Base-by-base conservation (phyloP, 2,797 vertebrate genomes). In the Hydrophis major region DNA sequence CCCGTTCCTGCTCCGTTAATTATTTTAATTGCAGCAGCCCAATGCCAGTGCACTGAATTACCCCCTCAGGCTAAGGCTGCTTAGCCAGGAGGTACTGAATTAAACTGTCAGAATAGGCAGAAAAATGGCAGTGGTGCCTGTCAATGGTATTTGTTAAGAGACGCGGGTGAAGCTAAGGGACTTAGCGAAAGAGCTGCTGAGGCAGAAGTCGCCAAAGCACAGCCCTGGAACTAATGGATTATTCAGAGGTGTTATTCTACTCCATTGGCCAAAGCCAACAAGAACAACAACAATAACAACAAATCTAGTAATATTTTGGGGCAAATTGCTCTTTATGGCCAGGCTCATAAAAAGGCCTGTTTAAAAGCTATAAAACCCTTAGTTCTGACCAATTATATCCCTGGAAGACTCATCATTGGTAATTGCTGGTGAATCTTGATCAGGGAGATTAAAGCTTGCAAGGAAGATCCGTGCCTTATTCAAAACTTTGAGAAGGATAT, bases 11-110 rank as follows among this genome's bases (percentile, higher is more conserved):
- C 97, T 97, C 97, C 97, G 98, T 98, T 98, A 98, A 99, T 98
- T 98, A 98, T 98, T 98, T 98, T 99, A 98, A 99, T 99, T 99
- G 98, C 98, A 97, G 98, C 96, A 96, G 96, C 96, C 97, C 97
- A 97, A 98, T 98, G 98, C 98, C 98, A 98, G 98, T 98, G 98
- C 98, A 98, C 98, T 97, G 97, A 98, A 98, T 98, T 98, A 98
- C 97, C 98, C 98, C 97, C 97, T 97, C 96, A 98, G 98, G 98
- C 97, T 97, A 96, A 97, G 97, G 96, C 96, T 97, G 97, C 97
- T 98, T 97, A 98, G 97, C 97, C 98, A 98, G 97, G 97, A 98
- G 98, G 97, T 97, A 98, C 97, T 97, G 98, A 98, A 98, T 98
- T 98, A 98, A 98, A 98, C 97, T 98, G 98, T 98, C 98, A 98